Percentiles rank a stretch among this genome's conserved stretches.
phyloP scores from a whole-genome alignment of 2,797 vertebrate species.

The Limosa lapponica region DNA sequence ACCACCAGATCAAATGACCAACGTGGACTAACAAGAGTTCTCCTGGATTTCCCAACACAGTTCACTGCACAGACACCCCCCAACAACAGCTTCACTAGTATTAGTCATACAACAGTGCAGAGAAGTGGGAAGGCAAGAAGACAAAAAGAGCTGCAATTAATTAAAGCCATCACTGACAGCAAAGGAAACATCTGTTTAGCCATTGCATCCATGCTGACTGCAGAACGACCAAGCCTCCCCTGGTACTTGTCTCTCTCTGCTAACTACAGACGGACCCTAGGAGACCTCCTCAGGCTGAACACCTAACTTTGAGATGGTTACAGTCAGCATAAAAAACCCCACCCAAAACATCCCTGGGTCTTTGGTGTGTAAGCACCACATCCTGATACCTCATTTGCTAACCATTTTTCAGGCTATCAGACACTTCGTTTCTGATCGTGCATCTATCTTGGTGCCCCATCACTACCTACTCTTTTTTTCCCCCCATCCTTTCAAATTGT shows the following conservation, averaged over 20 bases:
- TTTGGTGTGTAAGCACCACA: neutral
- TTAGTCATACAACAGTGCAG: neutral
- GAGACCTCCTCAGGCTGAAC: neutral
- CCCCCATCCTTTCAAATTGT: neutral
- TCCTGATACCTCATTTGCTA: neutral
- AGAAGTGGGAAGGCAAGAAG: neutral
- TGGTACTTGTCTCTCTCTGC: neutral
- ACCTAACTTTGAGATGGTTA: neutral
- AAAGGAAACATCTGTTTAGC: neutral
- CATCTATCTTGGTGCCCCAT: neutral
- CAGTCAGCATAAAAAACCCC: neutral
- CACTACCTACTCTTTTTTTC: neutral
- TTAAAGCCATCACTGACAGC: neutral
- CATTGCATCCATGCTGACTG: neutral
- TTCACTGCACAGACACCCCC: neutral
- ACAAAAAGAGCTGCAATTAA: neutral
- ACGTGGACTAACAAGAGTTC: neutral
- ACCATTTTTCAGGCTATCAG: neutral
- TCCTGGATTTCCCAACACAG: neutral
- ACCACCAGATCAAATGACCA: neutral
- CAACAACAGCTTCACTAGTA: neutral
- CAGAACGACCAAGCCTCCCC: neutral
- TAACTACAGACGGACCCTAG: neutral
- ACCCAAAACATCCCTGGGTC: neutral
- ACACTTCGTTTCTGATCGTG: neutral